Conservation (phyloP, 2,113 vertebrate genomes). For the Aplodontia rufa region DNA sequence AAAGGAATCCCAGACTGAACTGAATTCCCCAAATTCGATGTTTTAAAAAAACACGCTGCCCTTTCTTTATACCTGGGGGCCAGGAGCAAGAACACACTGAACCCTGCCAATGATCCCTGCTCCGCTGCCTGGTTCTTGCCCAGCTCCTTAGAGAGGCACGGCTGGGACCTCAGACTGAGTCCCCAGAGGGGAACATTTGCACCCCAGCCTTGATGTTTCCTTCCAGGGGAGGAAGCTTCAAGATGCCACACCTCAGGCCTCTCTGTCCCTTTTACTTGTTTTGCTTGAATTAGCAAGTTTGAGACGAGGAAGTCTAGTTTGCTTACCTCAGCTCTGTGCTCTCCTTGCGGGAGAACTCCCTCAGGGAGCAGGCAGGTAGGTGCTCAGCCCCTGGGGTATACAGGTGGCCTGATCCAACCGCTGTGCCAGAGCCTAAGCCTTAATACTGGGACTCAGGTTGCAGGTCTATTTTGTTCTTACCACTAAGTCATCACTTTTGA, state of each 20-base stretch:
- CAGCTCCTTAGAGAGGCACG: neutral
- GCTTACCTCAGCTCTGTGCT: neutral
- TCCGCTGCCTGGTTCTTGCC: no score
- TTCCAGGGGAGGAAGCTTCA: neutral
- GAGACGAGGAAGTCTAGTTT: neutral
- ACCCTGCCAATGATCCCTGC: neutral
- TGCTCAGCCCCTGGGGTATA: neutral
- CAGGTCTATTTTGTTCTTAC: neutral
- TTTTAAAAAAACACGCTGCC: neutral
- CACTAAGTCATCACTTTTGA: neutral
- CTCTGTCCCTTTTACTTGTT: neutral
- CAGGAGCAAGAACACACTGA: neutral
- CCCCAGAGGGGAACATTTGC: neutral
- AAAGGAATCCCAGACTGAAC: neutral
- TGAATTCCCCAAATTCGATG: neutral
- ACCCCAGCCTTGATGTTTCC: neutral
- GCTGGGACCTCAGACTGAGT: neutral
- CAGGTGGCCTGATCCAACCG: neutral
- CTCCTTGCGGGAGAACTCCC: neutral
- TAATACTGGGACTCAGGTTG: neutral
- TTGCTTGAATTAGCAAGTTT: neutral
- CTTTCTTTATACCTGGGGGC: neutral
- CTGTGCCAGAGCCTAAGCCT: neutral
- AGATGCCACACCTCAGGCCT: neutral
- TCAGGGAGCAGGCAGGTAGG: neutral